Percentiles rank a stretch among this genome's conserved stretches.
These are phyloP conservation scores for Tipula confusa DNA, from an alignment of 2,888 invertebrate species.

Conservation along the genomic window DNA sequence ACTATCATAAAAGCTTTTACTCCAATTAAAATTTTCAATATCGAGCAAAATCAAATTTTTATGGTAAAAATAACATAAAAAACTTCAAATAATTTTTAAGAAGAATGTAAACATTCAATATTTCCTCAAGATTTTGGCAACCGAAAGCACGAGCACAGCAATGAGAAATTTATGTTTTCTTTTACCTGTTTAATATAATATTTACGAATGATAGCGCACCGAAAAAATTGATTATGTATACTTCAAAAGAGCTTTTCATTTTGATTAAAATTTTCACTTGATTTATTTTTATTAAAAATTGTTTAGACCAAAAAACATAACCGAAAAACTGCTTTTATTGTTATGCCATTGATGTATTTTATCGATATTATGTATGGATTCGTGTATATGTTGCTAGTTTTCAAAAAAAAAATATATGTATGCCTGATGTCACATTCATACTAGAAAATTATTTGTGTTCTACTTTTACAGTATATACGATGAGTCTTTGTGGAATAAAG, in stretches of 20 bases:
- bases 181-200: not conserved
- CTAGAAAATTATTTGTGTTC: not conserved
- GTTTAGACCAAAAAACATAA: not conserved
- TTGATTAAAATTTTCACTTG: constrained; percentile 20
- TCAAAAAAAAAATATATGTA: not conserved
- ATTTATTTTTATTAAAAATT: not conserved
- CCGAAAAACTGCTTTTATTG: not conserved
- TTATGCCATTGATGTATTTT: not conserved
- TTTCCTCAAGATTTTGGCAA: not conserved
- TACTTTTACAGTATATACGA: not conserved
- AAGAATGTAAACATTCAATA: too few relatives aligned
- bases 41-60: too few relatives aligned
- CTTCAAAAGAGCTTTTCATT: constrained; percentile 1
- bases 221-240: not conserved
- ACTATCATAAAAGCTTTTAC: too few relatives aligned
- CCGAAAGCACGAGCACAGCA: not conserved
- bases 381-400: not conserved
- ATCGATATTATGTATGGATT: not conserved
- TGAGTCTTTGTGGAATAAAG: not conserved
- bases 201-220: not conserved
- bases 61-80: too few relatives aligned
- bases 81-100: too few relatives aligned
- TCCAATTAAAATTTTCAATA: too few relatives aligned
- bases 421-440: not conserved
- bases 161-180: not conserved